Evolutionary conservation across 1,140 invertebrate genomes (phyloP).

Genomic region (Xylocopa sonorina): DNA sequence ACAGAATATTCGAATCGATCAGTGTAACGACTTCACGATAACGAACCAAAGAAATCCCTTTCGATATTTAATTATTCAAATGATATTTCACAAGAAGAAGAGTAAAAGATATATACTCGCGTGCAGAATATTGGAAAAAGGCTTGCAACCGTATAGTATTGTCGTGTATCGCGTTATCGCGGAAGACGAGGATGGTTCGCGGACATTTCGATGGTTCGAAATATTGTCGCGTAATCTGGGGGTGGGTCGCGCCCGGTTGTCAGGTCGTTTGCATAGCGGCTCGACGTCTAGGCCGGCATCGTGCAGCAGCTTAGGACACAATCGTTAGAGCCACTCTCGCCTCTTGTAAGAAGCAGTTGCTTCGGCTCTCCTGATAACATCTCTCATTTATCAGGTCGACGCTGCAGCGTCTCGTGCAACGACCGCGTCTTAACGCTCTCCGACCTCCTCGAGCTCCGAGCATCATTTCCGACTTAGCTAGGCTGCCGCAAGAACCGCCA

Average conservation of each 20-base stretch:
- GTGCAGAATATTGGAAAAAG: too few relatives aligned
- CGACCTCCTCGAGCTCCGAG: constrained; percentile 35
- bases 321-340: constrained; percentile 59
- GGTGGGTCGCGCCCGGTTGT: constrained; percentile 12
- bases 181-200: too few relatives aligned
- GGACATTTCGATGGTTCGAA: neutral
- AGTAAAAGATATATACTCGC: too few relatives aligned
- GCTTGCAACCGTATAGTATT: too few relatives aligned
- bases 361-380: constrained; percentile 59
- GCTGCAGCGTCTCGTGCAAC: constrained; percentile 59
- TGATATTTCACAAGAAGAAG: too few relatives aligned
- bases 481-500: neutral
- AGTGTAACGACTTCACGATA: too few relatives aligned
- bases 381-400: constrained; percentile 67
- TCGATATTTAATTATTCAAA: too few relatives aligned
- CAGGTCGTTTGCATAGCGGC: constrained; percentile 60
- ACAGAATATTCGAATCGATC: too few relatives aligned
- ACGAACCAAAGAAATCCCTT: too few relatives aligned
- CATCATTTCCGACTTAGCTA: constrained; percentile 55
- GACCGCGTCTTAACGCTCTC: constrained; percentile 61
- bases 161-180: too few relatives aligned
- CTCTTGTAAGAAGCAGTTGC: constrained; percentile 56
- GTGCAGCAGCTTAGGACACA: constrained; percentile 57
- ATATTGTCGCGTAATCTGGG: constrained; percentile 28
- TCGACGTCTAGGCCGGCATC: constrained; percentile 51